Evolutionary conservation across 2,113 vertebrate species (phyloP), one percentile per base, ranked within the genome.

Genomic region (Vanacampus margaritifer): DNA sequence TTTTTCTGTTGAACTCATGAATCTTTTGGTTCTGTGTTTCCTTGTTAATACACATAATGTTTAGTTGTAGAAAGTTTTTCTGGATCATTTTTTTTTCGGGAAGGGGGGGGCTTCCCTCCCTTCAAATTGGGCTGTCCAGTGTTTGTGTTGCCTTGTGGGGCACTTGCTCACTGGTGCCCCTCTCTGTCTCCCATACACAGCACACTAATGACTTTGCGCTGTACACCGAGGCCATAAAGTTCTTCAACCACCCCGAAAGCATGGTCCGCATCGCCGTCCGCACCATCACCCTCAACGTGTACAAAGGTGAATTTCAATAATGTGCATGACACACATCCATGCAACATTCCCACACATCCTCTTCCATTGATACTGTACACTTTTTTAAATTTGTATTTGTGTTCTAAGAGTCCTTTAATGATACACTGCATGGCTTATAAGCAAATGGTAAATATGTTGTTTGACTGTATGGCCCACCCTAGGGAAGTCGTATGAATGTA

Each of bases 201-300:
- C 96, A 99, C 90, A 98, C 95, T 79, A 99, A 99, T 72, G 97
- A 99, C 92, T 99, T 99, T 90, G 96, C 97, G 90, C 92, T 99
- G 83, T 99, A 99, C 91, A 99, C 97, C 66, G 97, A 99, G 93
- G 97, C 97, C 88, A 99, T 99, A 89, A 99, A 99, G 78, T 99
- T 99, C 92, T 99, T 99, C 92, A 99, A 99, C 91, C 97, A 99
- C 83, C 94, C 97, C 2, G 97, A 99, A 86, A 98, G 96, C 91
- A 99, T 99, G 97, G 97, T 99, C 86, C 93, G 97, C 85, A 98
- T 99, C 78, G 97, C 97, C 54, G 97, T 98, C 79, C 93, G 97
- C 81, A 98, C 97, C 74, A 98, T 99, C 91, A 99, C 97, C 16
- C 92, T 98, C 84, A 98, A 99, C 45, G 97, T 99, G 79, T 99